phyloP scores from a whole-genome alignment of 2,797 vertebrate genomes.

The Chaunax sp. region DNA sequence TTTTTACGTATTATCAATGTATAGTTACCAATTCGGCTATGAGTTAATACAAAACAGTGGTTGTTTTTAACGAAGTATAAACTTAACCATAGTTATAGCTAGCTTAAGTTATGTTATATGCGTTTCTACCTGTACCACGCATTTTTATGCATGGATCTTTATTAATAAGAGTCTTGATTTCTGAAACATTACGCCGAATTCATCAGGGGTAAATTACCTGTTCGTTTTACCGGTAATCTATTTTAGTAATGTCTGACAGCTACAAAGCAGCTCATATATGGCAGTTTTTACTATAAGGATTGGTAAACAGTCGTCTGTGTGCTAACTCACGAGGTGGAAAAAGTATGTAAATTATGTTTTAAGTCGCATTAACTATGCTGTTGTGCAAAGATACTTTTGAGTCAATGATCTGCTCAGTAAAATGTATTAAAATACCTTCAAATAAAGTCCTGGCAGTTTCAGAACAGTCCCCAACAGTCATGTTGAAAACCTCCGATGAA shows the following conservation, averaged over 20 bases:
- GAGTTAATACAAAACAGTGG: fast-evolving
- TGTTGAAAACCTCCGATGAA: not conserved
- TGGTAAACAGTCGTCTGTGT: not conserved
- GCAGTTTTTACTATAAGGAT: not conserved
- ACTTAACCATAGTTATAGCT: not conserved
- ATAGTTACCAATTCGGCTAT: not conserved
- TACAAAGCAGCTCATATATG: too few species aligned
- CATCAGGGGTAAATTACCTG: fast-evolving
- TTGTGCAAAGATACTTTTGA: not conserved
- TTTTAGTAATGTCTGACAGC: too few species aligned
- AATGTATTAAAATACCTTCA: not conserved
- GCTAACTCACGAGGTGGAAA: not conserved
- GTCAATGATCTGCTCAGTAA: not conserved
- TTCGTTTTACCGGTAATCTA: fast-evolving
- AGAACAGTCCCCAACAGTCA: fast-evolving
- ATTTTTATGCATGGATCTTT: not conserved
- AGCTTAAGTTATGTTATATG: too few species aligned
- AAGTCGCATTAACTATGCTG: not conserved
- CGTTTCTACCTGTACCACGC: too few species aligned
- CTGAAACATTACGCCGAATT: conserved; percentile 1
- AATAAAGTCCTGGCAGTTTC: not conserved
- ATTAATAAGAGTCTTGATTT: not conserved
- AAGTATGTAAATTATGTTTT: too few species aligned
- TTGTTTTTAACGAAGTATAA: not conserved
- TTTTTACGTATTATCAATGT: fast-evolving